These are phyloP conservation scores for Cinclus cinclus DNA, from an alignment of 2,113 vertebrate species.

Conservation along the genomic window DNA sequence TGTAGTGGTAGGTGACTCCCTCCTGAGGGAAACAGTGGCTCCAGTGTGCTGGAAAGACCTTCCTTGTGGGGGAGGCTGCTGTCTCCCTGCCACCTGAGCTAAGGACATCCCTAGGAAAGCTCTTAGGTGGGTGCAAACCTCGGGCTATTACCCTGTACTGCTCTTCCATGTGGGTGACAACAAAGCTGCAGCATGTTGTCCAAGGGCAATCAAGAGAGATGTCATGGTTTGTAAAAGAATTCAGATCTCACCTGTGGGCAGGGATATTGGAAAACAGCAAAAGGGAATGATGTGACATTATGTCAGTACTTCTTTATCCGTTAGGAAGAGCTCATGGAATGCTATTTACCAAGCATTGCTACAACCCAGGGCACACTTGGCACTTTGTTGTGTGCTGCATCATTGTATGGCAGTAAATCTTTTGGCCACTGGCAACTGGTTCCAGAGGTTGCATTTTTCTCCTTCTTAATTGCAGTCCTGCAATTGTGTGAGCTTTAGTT, in stretches of 20 bases:
- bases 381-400: background rate
- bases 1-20: background rate
- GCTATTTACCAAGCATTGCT: background rate
- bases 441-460: background rate
- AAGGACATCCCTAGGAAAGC: background rate
- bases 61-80: background rate
- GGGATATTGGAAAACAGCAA: background rate
- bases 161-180: fast-evolving
- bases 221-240: background rate
- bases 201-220: background rate
- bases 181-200: background rate
- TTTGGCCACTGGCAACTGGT: background rate
- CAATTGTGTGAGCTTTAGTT: background rate
- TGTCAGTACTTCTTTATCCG: background rate
- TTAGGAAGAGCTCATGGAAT: background rate
- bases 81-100: background rate
- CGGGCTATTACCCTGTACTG: fast-evolving
- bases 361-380: background rate
- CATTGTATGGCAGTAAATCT: background rate
- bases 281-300: background rate
- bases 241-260: background rate
- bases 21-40: background rate
- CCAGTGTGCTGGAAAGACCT: background rate
- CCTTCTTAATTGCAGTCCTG: background rate
- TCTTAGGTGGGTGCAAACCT: background rate